Base-by-base conservation (phyloP, 2,888 invertebrate species). In the Papilio demoleus region DNA sequence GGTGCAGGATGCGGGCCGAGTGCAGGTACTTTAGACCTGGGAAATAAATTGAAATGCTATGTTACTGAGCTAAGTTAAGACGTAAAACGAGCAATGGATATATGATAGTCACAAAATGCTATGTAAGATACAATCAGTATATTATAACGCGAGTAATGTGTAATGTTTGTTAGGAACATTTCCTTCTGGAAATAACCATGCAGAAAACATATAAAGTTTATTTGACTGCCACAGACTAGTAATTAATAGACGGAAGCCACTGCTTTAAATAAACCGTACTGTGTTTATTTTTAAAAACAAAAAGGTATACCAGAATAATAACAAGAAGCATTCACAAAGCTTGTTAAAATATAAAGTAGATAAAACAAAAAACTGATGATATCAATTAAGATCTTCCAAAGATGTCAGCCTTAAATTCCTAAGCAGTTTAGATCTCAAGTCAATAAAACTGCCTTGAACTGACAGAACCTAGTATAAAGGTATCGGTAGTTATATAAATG, bases 11-110 rank as follows among this genome's bases (percentile, higher is more conserved):
- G 82, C 98, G 95, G 74, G 99, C 99, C 71, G 99, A 99, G 93
- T 99, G 99, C 80, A 99, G 95, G 94, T 99, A 99, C 93, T 99
- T 99, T 80, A 99, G 94, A 81, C 98, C 98, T 97, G 93, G 19
- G 73, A 74, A 71, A 70, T 59, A 27, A 53, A 53, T 2, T 27
- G 0, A n/a, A 53, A 24, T 8, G 9, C 6, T 53, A 24, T 27
- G 1, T 17, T 8, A 17, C 19, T 9, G 1, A 45, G 14, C 9
- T 4, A 1, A 45, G 17, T 38, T 38, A 14, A 38, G 38, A 38
- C 14, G 14, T 38, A 45, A 19, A 45, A 3, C 42, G 42, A 45
- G 9, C 17, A 19, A 19, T 45, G 3, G 0, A 9, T 19, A 9
- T 19, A 45, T 2, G 17, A 45, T 19, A 19, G 1, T 45, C 40